phyloP scores from a whole-genome alignment of 2,888 invertebrate genomes.

The Calameuta filiformis region DNA sequence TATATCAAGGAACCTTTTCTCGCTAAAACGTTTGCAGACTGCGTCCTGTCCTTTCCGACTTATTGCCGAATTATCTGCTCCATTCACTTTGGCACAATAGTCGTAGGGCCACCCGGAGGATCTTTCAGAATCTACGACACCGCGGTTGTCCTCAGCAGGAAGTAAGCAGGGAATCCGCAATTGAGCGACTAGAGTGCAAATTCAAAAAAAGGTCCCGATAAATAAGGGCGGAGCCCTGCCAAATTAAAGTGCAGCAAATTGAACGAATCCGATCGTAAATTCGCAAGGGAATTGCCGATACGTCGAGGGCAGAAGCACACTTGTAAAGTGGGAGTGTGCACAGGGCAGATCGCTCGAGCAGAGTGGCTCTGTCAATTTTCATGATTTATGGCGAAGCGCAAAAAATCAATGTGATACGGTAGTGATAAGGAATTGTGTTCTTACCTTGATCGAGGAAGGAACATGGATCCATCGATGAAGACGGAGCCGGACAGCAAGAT shows the following conservation, averaged over 20 bases:
- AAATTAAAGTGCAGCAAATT: background rate
- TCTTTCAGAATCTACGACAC: background rate
- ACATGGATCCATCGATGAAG: slow-evolving; percentile 88
- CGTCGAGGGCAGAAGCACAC: background rate
- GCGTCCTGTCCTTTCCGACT: too few species aligned
- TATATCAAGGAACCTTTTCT: background rate
- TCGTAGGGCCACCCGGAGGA: too few species aligned
- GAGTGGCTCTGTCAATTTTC: background rate
- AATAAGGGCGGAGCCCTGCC: background rate
- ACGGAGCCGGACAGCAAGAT: slow-evolving; percentile 84
- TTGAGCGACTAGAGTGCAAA: background rate
- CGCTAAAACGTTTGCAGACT: too few species aligned
- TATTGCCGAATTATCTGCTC: too few species aligned
- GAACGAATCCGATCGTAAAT: background rate
- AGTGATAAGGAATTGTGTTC: slow-evolving; percentile 36
- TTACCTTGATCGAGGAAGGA: slow-evolving; percentile 83
- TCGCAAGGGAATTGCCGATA: background rate
- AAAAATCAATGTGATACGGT: background rate
- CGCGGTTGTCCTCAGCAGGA: background rate
- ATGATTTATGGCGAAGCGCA: background rate
- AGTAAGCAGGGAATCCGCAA: background rate
- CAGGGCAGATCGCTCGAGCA: background rate
- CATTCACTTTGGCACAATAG: too few species aligned
- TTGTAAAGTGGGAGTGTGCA: too few species aligned
- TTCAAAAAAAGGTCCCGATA: background rate